phyloP scores from a whole-genome alignment of 2,888 invertebrate genomes.

The Ectemnius continuus region DNA sequence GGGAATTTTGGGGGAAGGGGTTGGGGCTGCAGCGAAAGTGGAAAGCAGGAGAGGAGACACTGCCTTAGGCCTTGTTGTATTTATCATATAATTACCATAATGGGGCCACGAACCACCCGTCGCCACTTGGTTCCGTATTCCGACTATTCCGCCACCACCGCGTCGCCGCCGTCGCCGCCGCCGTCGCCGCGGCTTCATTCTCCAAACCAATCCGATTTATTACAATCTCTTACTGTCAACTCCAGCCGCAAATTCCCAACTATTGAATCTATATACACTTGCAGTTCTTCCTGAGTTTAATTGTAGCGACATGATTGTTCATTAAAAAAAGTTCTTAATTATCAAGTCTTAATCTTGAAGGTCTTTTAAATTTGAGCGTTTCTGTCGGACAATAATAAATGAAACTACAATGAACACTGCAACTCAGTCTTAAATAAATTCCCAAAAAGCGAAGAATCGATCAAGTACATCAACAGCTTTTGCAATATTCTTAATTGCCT shows the following conservation, averaged over 20 bases:
- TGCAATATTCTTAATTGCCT: too few relatives aligned
- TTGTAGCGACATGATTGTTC: too few relatives aligned
- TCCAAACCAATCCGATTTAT: constrained; percentile 50
- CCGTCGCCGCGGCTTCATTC: constrained; percentile 41
- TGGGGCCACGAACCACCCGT: constrained; percentile 71
- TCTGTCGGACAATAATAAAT: too few relatives aligned
- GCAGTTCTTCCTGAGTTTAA: too few relatives aligned
- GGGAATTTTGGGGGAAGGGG: background rate
- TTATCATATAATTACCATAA: constrained; percentile 79
- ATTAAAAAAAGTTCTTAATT: too few relatives aligned
- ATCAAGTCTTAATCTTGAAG: too few relatives aligned
- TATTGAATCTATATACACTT: constrained; percentile 72
- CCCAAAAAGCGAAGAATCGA: too few relatives aligned
- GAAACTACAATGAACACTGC: too few relatives aligned
- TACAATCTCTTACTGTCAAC: too few relatives aligned
- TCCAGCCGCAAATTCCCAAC: constrained; percentile 76
- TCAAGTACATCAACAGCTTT: too few relatives aligned
- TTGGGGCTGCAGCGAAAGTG: constrained; percentile 35
- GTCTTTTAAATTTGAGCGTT: too few relatives aligned
- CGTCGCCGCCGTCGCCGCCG: constrained; percentile 28
- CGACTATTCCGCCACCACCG: constrained; percentile 30
- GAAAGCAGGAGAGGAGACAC: constrained; percentile 61
- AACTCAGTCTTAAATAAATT: too few relatives aligned
- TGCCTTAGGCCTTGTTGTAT: constrained; percentile 77
- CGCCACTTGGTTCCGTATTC: constrained; percentile 46